Evolutionary conservation across 2,888 invertebrate genomes (phyloP), one percentile per base, ranked within the genome.

Genomic region (Schizaphis graminum): DNA sequence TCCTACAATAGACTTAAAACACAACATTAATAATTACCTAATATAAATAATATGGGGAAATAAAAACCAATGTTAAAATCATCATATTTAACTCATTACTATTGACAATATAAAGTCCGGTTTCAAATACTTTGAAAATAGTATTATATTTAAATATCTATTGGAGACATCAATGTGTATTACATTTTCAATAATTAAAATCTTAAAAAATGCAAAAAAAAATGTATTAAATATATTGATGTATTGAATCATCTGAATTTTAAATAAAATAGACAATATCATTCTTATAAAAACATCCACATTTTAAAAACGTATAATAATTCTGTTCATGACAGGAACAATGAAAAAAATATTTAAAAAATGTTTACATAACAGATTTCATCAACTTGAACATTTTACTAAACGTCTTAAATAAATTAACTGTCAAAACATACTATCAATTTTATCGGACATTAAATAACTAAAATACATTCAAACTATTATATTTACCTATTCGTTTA

Each of bases 311-410:
- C 67, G 35, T 5, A 35, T 67, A 67, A 35, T 67, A 67, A 35
- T 67, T 77, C 87, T 88, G 87, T 53, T 53, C 21, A 3, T 53
- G 87, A 88, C 87, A 88, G 87, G 11, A 49, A n/a, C 44, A 53
- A 53, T 53, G 87, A 53, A 53, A 88, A 35, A 77, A 77, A 77
- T 35, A 77, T 21, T 35, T 8, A 21, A 3, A 49, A 88, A 87
- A 88, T 53, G n/a, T 53, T 53, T 88, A 35, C 87, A n/a, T 53
- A 53, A 88, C 87, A 53, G n/a, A 35, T 88, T 88, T 35, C 53
- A 88, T 49, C 7, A 53, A 7, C 21, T 35, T 24, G n/a, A 35
- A 35, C 44, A 57, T 57, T 56, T 44, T 57, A 89, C 89, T n/a
- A 57, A 28, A 21, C 7, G 28, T 44, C 28, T 28, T 49, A 1